Percentiles rank a stretch among this genome's conserved stretches.
Conservation (phyloP, 2,797 vertebrate genomes). For the Coilia nasus region DNA sequence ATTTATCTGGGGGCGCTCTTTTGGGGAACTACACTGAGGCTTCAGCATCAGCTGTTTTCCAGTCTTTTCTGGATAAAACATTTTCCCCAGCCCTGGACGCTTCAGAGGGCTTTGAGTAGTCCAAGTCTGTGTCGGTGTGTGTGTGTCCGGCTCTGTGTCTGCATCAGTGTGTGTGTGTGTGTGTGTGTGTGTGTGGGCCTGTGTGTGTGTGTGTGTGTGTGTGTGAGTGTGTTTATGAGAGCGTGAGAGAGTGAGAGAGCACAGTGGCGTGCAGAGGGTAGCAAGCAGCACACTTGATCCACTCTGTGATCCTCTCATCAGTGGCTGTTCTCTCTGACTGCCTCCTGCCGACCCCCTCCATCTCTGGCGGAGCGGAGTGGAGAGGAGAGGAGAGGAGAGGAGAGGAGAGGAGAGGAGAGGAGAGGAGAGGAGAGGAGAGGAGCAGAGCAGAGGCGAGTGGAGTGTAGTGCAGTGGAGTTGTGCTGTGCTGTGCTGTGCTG, state of each 20-base stretch:
- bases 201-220: not conserved
- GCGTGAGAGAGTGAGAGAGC: not conserved
- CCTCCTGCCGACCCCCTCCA: not conserved
- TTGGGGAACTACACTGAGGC: not conserved
- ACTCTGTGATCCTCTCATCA: conserved; percentile 22
- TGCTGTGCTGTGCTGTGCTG: not conserved
- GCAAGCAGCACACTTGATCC: conserved; percentile 22
- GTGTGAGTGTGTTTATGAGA: not conserved
- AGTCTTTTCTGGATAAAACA: not conserved
- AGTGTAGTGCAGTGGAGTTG: not conserved
- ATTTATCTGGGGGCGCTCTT: conserved; percentile 63
- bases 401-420: no score
- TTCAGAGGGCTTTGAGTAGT: not conserved
- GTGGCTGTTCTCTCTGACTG: conserved; percentile 15
- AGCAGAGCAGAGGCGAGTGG: no score
- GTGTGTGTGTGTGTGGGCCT: not conserved
- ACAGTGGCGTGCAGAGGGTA: not conserved
- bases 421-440: no score
- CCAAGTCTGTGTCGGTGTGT: not conserved
- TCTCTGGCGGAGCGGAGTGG: not conserved
- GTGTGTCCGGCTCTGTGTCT: not conserved
- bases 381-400: no score
- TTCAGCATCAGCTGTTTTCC: conserved; percentile 35
- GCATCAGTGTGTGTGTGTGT: not conserved
- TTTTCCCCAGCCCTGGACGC: not conserved